Evolutionary conservation across 2,113 vertebrate genomes (phyloP).

Genomic region (Salvelinus namaycush): DNA sequence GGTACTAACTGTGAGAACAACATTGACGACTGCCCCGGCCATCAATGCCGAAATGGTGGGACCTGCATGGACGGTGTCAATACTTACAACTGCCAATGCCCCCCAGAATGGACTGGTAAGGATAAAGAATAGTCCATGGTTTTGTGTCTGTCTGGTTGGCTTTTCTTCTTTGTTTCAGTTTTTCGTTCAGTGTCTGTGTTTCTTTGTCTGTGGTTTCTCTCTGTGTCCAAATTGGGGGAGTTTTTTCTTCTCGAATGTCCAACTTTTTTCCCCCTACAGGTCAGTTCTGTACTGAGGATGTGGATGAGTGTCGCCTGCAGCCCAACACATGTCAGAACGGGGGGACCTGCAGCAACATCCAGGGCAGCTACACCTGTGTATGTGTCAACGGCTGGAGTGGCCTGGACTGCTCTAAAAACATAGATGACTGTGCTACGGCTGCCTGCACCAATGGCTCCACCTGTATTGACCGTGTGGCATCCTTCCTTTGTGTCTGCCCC

Average conservation of each 20-base stretch:
- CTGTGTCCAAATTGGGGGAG: no score
- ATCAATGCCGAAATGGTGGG: slow-evolving; percentile 89
- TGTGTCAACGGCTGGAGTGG: slow-evolving; percentile 90
- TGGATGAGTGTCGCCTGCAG: slow-evolving; percentile 86
- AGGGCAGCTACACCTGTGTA: slow-evolving; percentile 80
- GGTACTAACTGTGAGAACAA: slow-evolving; percentile 89
- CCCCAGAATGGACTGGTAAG: slow-evolving; percentile 93
- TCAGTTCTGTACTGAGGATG: slow-evolving; percentile 86
- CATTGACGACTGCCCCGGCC: slow-evolving; percentile 89
- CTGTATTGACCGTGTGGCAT: slow-evolving; percentile 84
- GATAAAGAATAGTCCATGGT: not conserved
- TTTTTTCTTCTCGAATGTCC: no score
- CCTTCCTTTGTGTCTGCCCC: slow-evolving; percentile 83
- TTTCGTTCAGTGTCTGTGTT: no score
- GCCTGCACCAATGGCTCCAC: slow-evolving; percentile 81
- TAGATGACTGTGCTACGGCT: slow-evolving; percentile 82
- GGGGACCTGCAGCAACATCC: slow-evolving; percentile 84
- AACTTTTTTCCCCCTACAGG: slow-evolving; percentile 60
- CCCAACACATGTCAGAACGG: slow-evolving; percentile 89
- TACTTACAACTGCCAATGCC: slow-evolving; percentile 95
- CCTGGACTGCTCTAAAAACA: slow-evolving; percentile 84
- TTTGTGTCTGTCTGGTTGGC: no score
- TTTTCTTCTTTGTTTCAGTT: no score
- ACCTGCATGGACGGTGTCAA: slow-evolving; percentile 94
- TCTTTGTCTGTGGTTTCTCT: no score